Evolutionary conservation across 2,113 vertebrate species (phyloP).

Genomic region (Silurus asotus): DNA sequence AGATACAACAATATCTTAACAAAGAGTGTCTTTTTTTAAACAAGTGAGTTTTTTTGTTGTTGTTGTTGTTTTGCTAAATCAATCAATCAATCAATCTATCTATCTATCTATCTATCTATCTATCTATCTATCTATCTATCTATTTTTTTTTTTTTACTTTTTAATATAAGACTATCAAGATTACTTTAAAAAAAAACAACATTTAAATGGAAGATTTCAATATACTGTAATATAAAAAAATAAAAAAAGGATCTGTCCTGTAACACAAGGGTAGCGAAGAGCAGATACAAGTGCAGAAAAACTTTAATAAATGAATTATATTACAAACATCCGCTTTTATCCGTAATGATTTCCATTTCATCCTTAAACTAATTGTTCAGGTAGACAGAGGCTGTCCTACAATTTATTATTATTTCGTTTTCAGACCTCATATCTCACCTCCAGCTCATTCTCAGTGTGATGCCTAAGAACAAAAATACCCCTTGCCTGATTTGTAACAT

Average conservation of each 20-base stretch:
- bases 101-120: no score
- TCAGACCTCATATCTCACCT: not conserved
- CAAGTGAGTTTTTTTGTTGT: not conserved
- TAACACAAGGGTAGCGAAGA: no score
- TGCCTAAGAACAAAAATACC: not conserved
- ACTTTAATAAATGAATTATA: not conserved
- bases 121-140: no score
- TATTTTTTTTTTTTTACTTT: no score
- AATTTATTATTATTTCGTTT: not conserved
- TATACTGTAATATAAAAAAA: not conserved
- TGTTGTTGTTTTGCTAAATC: no score
- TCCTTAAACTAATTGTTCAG: not conserved
- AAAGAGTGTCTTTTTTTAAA: no score
- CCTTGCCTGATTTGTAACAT: not conserved
- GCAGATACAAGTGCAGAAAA: not conserved
- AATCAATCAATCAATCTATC: no score
- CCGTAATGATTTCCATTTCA: not conserved
- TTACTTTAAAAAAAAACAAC: not conserved
- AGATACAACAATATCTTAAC: not conserved
- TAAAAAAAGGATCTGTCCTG: no score
- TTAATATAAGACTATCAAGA: no score
- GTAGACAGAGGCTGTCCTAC: not conserved
- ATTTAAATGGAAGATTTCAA: not conserved
- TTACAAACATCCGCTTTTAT: not conserved
- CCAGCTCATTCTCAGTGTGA: not conserved